A percentile compares a stretch with the other conserved stretches of the same genome.
Conservation (phyloP, 1,140 invertebrate genomes). For the Brachionus koreanus region DNA sequence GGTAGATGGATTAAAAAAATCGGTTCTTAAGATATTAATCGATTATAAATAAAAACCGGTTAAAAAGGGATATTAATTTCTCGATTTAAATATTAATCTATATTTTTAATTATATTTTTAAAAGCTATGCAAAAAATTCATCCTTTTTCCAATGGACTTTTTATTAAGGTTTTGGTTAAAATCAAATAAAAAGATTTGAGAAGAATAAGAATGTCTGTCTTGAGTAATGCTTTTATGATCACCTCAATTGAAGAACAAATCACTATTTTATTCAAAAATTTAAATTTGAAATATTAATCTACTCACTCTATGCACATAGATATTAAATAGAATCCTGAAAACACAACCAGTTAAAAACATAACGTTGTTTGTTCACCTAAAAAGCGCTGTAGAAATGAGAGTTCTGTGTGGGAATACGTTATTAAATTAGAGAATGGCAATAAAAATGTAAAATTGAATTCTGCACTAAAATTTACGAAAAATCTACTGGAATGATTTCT, state of each 20-base stretch:
- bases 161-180: not conserved
- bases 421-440: not conserved
- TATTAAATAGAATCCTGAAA: not conserved
- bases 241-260: not conserved
- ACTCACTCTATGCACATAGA: not conserved
- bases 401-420: not conserved
- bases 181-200: not conserved
- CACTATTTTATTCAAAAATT: not conserved
- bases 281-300: not conserved
- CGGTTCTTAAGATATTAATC: not conserved
- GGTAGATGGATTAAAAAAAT: not conserved
- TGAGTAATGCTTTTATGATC: not conserved
- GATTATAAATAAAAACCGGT: not conserved
- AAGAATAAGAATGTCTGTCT: not conserved
- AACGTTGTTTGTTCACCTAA: not conserved
- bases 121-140: not conserved
- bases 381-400: not conserved
- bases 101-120: not conserved
- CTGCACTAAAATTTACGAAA: not conserved
- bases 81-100: not conserved
- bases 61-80: not conserved
- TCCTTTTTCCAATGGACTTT: not conserved
- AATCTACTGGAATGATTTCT: not conserved
- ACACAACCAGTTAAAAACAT: not conserved
- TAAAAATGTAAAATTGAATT: conserved; percentile 1